Evolutionary conservation across 2,888 invertebrate species (phyloP).

Genomic region (Hirtodrosophila trivittata): DNA sequence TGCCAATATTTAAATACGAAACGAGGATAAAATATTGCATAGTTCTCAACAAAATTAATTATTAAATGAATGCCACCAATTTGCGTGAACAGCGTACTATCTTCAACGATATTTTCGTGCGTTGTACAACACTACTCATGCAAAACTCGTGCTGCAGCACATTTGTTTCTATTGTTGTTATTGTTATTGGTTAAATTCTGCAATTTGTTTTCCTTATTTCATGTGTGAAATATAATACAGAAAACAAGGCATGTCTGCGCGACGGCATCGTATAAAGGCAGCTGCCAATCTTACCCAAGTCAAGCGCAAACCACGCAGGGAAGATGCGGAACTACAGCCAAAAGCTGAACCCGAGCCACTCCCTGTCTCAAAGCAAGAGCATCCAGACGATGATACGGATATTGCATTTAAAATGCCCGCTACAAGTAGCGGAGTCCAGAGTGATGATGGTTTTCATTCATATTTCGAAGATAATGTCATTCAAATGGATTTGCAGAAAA

Average conservation of each 20-base stretch:
- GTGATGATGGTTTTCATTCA: constrained; percentile 75
- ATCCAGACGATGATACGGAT: constrained; percentile 35
- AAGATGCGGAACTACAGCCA: constrained; percentile 45
- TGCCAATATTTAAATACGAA: too few relatives aligned
- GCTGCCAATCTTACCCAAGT: constrained; percentile 86
- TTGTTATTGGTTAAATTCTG: constrained; percentile 18
- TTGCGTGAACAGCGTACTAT: constrained; percentile 18
- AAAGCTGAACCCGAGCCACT: constrained; percentile 17
- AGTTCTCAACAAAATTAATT: too few relatives aligned
- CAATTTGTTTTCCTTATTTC: constrained; percentile 18
- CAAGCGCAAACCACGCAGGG: constrained; percentile 61
- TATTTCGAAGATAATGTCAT: constrained; percentile 81
- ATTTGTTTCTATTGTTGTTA: constrained; percentile 32
- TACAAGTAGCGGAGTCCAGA: constrained; percentile 46
- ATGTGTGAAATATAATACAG: constrained; percentile 45
- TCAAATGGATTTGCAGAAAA: constrained; percentile 80
- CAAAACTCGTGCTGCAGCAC: constrained; percentile 48
- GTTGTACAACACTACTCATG: constrained; percentile 34
- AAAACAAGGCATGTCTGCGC: constrained; percentile 85
- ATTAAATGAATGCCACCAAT: too few relatives aligned
- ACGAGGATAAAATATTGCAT: too few relatives aligned
- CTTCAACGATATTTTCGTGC: neutral
- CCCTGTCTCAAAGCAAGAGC: constrained; percentile 19
- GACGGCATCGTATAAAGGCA: constrained; percentile 90
- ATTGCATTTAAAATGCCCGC: constrained; percentile 77